phyloP scores from a whole-genome alignment of 2,113 vertebrate species.

The Cyphomyrus discorhynchus region DNA sequence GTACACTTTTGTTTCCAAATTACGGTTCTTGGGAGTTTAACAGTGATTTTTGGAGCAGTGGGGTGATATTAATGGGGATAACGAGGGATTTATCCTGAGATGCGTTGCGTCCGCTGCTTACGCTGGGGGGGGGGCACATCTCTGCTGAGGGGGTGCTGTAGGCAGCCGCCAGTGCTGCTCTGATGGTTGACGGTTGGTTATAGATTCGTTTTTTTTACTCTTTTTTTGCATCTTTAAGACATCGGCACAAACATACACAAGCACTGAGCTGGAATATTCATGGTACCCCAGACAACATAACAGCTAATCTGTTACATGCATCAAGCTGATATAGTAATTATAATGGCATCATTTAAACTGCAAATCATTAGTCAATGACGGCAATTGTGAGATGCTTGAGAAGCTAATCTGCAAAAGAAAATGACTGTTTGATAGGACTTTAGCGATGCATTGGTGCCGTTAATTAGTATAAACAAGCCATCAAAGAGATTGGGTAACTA shows the following conservation, averaged over 20 bases:
- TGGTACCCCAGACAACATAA: not conserved
- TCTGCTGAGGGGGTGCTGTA: not conserved
- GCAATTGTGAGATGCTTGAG: not conserved
- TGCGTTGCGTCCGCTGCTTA: not conserved
- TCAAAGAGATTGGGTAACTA: not conserved
- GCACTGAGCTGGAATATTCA: not conserved
- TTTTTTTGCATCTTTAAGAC: slow-evolving; percentile 8
- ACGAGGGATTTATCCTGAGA: not conserved
- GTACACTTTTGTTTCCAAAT: not conserved
- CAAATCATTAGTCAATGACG: not conserved
- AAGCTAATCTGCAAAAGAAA: not conserved
- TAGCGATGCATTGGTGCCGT: not conserved
- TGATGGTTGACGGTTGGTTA: slow-evolving; percentile 14
- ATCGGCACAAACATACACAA: not conserved
- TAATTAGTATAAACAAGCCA: slow-evolving; percentile 2
- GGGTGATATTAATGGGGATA: not conserved
- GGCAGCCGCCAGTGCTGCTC: not conserved
- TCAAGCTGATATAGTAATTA: not conserved
- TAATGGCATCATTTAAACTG: not conserved
- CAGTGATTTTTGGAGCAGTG: not conserved
- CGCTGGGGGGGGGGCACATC: not conserved
- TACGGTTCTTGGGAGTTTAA: not conserved
- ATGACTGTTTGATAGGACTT: not conserved
- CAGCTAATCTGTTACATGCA: not conserved
- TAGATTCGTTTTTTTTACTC: not conserved